A percentile compares a stretch with the other conserved stretches of the same genome.
Conservation (phyloP, 2,888 invertebrate genomes). For the Drosophila borealis region DNA sequence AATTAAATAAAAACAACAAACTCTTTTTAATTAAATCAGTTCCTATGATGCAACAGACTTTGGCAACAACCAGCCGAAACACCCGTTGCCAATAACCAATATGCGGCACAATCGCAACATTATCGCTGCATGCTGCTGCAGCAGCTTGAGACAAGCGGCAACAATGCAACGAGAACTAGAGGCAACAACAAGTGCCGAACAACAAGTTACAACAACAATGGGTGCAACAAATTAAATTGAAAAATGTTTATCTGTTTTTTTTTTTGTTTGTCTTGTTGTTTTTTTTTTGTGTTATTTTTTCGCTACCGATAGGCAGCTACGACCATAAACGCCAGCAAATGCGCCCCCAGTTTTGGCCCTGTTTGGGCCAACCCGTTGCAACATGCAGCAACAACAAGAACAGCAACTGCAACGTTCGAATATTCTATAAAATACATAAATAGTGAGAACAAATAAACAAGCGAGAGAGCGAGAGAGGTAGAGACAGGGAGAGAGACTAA, state of each 20-base stretch:
- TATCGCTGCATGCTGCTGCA: conserved; percentile 14
- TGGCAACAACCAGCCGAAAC: conserved; percentile 2
- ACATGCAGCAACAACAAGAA: conserved; percentile 54
- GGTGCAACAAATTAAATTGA: conserved; percentile 62
- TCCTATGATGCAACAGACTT: background rate
- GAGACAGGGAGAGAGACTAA: conserved; percentile 4
- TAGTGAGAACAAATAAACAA: conserved; percentile 31
- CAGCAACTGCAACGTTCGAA: conserved; percentile 51
- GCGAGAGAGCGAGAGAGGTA: conserved; percentile 5
- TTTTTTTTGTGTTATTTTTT: conserved; percentile 11
- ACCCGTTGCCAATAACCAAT: conserved; percentile 26
- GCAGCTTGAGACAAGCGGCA: conserved; percentile 24
- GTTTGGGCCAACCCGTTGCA: conserved; percentile 63
- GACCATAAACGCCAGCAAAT: conserved; percentile 59
- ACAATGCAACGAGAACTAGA: conserved; percentile 50
- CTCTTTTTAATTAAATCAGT: background rate
- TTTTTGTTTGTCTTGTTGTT: conserved; percentile 18
- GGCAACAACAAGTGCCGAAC: conserved; percentile 29
- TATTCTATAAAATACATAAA: conserved; percentile 64
- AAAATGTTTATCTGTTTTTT: conserved; percentile 44
- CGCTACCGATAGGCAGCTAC: conserved; percentile 59
- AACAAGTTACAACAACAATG: conserved; percentile 3
- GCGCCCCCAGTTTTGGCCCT: conserved; percentile 28
- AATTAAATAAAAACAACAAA: background rate
- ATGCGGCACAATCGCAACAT: conserved; percentile 1